Evolutionary conservation across 1,140 invertebrate species (phyloP).

Genomic region (Stratiolaelaps scimitus): DNA sequence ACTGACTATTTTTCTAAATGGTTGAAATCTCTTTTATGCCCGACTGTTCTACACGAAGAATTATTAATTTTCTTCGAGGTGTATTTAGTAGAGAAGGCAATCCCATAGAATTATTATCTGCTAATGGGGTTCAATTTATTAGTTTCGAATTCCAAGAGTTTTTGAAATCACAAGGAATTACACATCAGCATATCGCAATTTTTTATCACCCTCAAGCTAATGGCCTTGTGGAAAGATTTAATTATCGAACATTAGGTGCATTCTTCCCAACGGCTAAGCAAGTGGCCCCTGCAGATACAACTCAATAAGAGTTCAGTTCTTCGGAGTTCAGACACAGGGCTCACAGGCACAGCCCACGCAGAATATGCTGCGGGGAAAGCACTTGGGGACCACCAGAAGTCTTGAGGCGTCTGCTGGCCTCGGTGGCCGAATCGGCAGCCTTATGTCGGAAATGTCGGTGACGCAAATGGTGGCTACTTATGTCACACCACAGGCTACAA

Average conservation of each 20-base stretch:
- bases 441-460: neutral
- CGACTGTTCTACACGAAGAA: slow-evolving; percentile 26
- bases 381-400: no score
- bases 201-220: neutral
- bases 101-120: slow-evolving; percentile 29
- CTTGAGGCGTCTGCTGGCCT: no score
- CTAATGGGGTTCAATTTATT: slow-evolving; percentile 33
- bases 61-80: slow-evolving; percentile 30
- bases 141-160: slow-evolving; percentile 29
- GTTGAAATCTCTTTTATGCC: slow-evolving; percentile 29
- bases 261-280: neutral
- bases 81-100: slow-evolving; percentile 31
- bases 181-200: neutral
- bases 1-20: slow-evolving; percentile 31
- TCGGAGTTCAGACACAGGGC: no score
- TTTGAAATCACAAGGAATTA: neutral
- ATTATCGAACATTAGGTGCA: neutral
- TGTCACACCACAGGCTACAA: slow-evolving; percentile 20
- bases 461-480: slow-evolving; percentile 4
- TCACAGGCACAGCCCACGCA: no score
- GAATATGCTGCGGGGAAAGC: no score
- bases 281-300: no score
- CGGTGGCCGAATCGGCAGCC: neutral
- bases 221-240: neutral
- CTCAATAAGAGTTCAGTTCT: no score